Evolutionary conservation across 2,113 vertebrate species (phyloP), one percentile per base, ranked within the genome.

Genomic region (Sprattus sprattus): DNA sequence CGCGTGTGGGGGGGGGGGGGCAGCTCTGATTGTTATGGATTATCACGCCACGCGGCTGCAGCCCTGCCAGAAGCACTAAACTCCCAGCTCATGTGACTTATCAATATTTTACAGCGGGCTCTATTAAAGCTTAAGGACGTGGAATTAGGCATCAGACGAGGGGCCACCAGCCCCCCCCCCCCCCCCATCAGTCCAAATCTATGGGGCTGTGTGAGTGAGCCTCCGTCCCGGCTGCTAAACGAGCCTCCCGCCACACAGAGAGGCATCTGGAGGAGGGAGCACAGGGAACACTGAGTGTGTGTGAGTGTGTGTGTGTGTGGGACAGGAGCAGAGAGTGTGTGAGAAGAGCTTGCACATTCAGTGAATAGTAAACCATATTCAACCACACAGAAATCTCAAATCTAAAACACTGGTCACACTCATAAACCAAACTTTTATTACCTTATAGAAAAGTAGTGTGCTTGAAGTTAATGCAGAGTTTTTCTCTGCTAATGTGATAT

Each of bases 41-140:
- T 91, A 89, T 11, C 88, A 86, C 89, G 88, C 87, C 89, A 4
- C 11, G 25, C 89, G 88, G 90, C 91, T 94, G 93, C 91, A 91
- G 91, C 83, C 81, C 85, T 88, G 94, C 94, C 94, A 95, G 93
- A 93, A 92, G 92, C 93, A 90, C 91, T 93, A 91, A 94, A 91
- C 89, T 90, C 92, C 91, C 91, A 90, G 88, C 92, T 94, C 93
- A 95, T 94, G 93, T 91, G 91, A 93, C 92, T 95, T 95, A 95
- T 94, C 94, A 95, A 94, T 95, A 94, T 94, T 95, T 94, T 93
- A 96, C 92, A 91, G 92, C 11, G 64, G 92, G 91, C 89, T 86
- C 91, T 91, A 93, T 94, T 92, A 95, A 94, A 95, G 91, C 94
- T 92, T 94, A 93, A 94, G 25, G 71, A 16, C 28, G 64, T 28